Evolutionary conservation across 2,797 vertebrate species (phyloP).

Genomic region (Amblyraja radiata): DNA sequence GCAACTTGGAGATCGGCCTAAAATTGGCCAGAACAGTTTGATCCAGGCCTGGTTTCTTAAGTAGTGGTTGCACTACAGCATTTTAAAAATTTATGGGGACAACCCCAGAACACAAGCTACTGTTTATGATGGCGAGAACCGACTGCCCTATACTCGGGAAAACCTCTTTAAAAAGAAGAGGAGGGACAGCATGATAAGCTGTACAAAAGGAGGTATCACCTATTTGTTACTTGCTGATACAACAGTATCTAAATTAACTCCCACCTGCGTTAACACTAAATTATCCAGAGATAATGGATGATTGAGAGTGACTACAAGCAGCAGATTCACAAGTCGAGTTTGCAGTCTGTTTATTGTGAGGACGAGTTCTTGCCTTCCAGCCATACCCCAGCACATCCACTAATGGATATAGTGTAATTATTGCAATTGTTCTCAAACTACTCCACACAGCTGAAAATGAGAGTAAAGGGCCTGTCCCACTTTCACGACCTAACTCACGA

Average conservation of each 20-base stretch:
- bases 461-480: too few species aligned
- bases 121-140: too few species aligned
- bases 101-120: too few species aligned
- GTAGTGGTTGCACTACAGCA: too few species aligned
- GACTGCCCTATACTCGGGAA: too few species aligned
- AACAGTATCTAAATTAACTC: background rate
- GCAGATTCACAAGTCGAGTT: too few species aligned
- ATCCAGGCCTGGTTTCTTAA: too few species aligned
- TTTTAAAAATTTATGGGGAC: too few species aligned
- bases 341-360: background rate
- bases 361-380: background rate
- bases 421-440: background rate
- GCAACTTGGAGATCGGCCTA: too few species aligned
- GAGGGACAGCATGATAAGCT: background rate
- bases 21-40: too few species aligned
- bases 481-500: too few species aligned
- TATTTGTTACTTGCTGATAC: background rate
- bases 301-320: background rate
- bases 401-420: background rate
- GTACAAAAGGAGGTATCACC: background rate
- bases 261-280: background rate
- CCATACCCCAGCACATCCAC: background rate
- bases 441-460: background rate
- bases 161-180: too few species aligned
- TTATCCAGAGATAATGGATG: background rate